A percentile compares a stretch with the other conserved stretches of the same genome.
phyloP scores from a whole-genome alignment of 2,113 vertebrate species.

The Ginglymostoma cirratum region DNA sequence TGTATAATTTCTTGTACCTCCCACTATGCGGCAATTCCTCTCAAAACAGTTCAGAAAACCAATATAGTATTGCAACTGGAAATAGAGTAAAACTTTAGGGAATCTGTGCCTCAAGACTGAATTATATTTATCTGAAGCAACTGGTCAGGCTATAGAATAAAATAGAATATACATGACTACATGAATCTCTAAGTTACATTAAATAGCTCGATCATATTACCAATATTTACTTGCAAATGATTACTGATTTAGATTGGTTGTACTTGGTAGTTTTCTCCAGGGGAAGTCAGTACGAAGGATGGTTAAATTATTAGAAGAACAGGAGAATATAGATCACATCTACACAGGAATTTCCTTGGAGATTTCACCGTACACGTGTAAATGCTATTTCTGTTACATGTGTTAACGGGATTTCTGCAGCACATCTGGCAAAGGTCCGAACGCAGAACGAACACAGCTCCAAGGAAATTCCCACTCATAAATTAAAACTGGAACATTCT shows the following conservation, averaged over 20 bases:
- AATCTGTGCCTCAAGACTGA: background rate
- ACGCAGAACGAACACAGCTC: background rate
- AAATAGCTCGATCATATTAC: background rate
- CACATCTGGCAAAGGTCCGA: conserved; percentile 20
- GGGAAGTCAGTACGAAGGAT: background rate
- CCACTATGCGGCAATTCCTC: background rate
- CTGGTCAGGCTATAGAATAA: background rate
- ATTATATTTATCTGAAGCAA: conserved; percentile 18
- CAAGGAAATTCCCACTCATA: conserved; percentile 4
- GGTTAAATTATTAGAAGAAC: background rate
- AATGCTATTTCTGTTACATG: background rate
- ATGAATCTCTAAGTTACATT: background rate
- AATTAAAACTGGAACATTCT: background rate
- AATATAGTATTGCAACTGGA: background rate
- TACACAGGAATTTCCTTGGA: conserved; percentile 12
- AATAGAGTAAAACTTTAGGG: conserved; percentile 19
- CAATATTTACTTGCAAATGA: background rate
- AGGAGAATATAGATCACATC: background rate
- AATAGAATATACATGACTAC: background rate
- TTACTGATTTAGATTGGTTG: background rate
- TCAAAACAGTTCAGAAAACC: background rate
- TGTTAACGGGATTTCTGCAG: background rate
- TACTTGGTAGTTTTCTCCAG: background rate
- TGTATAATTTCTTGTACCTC: background rate
- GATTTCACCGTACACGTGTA: background rate